Evolutionary conservation across 2,113 vertebrate species (phyloP).

Genomic region (Xiphias gladius): DNA sequence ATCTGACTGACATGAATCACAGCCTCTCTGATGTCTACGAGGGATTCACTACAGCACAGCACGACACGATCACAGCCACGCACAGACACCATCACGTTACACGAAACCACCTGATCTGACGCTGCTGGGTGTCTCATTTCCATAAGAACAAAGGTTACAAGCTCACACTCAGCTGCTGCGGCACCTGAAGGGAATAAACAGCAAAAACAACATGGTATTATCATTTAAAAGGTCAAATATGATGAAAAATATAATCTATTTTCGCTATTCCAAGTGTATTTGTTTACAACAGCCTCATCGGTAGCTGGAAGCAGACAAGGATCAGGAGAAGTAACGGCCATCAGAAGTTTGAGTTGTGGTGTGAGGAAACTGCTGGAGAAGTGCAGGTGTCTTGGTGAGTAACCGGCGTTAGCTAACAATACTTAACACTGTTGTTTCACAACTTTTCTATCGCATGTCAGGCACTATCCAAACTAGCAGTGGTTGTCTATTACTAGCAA

Average conservation of each 20-base stretch:
- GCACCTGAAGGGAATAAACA: neutral
- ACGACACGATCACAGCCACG: neutral
- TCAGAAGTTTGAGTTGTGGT: too few species aligned
- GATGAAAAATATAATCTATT: neutral
- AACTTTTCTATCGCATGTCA: too few species aligned
- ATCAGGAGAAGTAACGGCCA: too few species aligned
- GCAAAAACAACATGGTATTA: neutral
- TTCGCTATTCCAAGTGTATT: neutral
- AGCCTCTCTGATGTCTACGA: constrained; percentile 5
- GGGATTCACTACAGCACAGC: constrained; percentile 36
- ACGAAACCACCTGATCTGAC: neutral
- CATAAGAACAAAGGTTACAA: constrained; percentile 44
- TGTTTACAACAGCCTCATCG: neutral
- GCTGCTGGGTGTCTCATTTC: constrained; percentile 22
- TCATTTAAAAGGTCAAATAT: neutral
- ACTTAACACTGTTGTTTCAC: too few species aligned
- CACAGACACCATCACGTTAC: neutral
- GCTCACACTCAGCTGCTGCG: neutral
- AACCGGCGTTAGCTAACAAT: too few species aligned
- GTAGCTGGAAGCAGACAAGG: neutral
- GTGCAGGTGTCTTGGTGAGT: too few species aligned
- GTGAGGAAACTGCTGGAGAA: too few species aligned
- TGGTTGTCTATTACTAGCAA: too few species aligned
- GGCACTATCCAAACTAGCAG: too few species aligned
- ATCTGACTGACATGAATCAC: constrained; percentile 16